Percentiles rank a stretch among this genome's conserved stretches.
phyloP scores from a whole-genome alignment of 2,888 invertebrate species.

The Chaetogeoica ovagalla region DNA sequence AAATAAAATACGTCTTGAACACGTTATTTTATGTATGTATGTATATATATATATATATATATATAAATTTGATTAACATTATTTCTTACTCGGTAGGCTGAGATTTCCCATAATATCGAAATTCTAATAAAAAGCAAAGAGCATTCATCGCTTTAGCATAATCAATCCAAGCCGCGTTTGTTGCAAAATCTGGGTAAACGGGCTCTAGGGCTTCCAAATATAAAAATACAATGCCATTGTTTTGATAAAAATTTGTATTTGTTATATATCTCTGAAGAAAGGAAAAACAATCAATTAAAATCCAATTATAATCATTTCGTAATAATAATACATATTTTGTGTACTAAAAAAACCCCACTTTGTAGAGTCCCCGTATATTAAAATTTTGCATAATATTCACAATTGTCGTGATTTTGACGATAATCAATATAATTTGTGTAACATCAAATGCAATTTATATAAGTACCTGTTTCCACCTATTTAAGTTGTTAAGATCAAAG shows the following conservation, averaged over 20 bases:
- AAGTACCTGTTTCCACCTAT: constrained; percentile 72
- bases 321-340: too few relatives aligned
- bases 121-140: constrained; percentile 84
- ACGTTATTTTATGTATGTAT: too few relatives aligned
- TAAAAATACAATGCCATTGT: constrained; percentile 79
- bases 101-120: constrained; percentile 91
- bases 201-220: constrained; percentile 92
- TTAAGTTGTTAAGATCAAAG: constrained; percentile 70
- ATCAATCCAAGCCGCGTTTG: constrained; percentile 81
- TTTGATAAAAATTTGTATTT: constrained; percentile 55
- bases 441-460: too few relatives aligned
- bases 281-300: not conserved
- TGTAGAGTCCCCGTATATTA: not conserved
- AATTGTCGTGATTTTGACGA: too few relatives aligned
- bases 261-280: constrained; percentile 56
- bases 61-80: too few relatives aligned
- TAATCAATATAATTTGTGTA: too few relatives aligned
- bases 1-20: too few relatives aligned
- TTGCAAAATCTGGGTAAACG: constrained; percentile 85
- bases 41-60: too few relatives aligned
- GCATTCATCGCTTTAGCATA: constrained; percentile 81
- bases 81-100: constrained; percentile 75
- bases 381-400: not conserved
- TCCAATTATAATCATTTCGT: too few relatives aligned
- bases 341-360: too few relatives aligned